phyloP scores from a whole-genome alignment of 2,113 vertebrate genomes.

The Seriola rivoliana region DNA sequence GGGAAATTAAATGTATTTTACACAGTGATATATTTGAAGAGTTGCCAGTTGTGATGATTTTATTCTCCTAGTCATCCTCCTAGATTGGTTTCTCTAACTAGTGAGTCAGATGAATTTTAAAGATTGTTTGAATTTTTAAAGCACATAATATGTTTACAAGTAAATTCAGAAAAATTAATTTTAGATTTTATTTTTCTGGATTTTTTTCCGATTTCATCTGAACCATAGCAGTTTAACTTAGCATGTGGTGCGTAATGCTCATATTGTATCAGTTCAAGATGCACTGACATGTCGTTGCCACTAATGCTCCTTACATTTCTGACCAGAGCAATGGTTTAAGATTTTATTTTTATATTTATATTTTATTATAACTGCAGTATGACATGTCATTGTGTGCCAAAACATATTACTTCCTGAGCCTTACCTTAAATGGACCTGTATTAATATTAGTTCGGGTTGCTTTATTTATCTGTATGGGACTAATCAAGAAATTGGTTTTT shows the following conservation, averaged over 20 bases:
- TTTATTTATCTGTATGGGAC: slow-evolving; percentile 51
- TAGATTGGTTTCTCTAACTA: not conserved
- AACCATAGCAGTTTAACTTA: slow-evolving; percentile 10
- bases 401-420: slow-evolving; percentile 37
- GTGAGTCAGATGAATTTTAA: slow-evolving; percentile 22
- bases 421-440: slow-evolving; percentile 57
- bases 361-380: slow-evolving; percentile 40
- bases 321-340: slow-evolving; percentile 11
- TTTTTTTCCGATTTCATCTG: not conserved
- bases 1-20: slow-evolving; percentile 7
- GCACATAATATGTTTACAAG: slow-evolving; percentile 23
- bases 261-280: slow-evolving; percentile 20
- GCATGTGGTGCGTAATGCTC: slow-evolving; percentile 14
- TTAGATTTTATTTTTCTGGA: slow-evolving; percentile 4
- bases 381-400: slow-evolving; percentile 52
- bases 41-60: slow-evolving; percentile 6
- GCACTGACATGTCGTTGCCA: slow-evolving; percentile 33
- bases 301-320: slow-evolving; percentile 19
- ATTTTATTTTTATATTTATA: slow-evolving; percentile 65
- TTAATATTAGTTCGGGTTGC: slow-evolving; percentile 33
- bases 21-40: slow-evolving; percentile 2
- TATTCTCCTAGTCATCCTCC: slow-evolving; percentile 4
- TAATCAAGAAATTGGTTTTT: slow-evolving; percentile 15
- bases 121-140: slow-evolving; percentile 14
- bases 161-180: not conserved